phyloP scores from a whole-genome alignment of 2,888 invertebrate genomes.

The Trypoxylon attenuatum region DNA sequence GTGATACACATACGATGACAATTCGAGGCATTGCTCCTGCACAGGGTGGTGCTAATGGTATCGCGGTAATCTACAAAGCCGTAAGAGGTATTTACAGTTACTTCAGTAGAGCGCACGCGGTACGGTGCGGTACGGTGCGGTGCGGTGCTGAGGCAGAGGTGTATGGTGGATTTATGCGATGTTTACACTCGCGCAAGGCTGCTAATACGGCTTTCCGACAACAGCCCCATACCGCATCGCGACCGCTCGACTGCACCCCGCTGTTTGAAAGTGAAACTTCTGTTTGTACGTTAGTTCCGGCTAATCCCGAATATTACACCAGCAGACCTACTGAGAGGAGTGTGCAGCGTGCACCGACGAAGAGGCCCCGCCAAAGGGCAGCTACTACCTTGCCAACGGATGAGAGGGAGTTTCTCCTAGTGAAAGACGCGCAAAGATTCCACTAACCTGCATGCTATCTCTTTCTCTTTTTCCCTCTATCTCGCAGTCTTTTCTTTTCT shows the following conservation, averaged over 20 bases:
- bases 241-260: slow-evolving; percentile 57
- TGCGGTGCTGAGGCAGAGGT: slow-evolving; percentile 31
- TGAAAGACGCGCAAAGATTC: slow-evolving; percentile 5
- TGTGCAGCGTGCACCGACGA: slow-evolving; percentile 8
- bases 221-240: slow-evolving; percentile 54
- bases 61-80: slow-evolving; percentile 56
- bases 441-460: slow-evolving; percentile 11
- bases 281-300: slow-evolving; percentile 69
- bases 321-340: slow-evolving; percentile 20
- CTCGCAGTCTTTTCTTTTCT: no score
- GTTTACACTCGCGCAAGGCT: slow-evolving; percentile 69
- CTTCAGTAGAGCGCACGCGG: slow-evolving; percentile 28
- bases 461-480: no score
- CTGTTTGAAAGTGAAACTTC: slow-evolving; percentile 71
- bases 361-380: slow-evolving; percentile 3
- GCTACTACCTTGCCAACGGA: slow-evolving; percentile 6
- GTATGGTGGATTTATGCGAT: slow-evolving; percentile 67
- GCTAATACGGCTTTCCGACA: slow-evolving; percentile 72
- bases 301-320: slow-evolving; percentile 70
- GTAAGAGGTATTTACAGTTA: slow-evolving; percentile 56
- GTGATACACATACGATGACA: background rate
- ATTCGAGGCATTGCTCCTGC: slow-evolving; percentile 11
- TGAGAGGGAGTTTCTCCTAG: slow-evolving; percentile 4
- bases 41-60: slow-evolving; percentile 45
- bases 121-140: background rate